Evolutionary conservation across 2,113 vertebrate genomes (phyloP), one percentile per base, ranked within the genome.

Genomic region (Phalacrocorax aristotelis): DNA sequence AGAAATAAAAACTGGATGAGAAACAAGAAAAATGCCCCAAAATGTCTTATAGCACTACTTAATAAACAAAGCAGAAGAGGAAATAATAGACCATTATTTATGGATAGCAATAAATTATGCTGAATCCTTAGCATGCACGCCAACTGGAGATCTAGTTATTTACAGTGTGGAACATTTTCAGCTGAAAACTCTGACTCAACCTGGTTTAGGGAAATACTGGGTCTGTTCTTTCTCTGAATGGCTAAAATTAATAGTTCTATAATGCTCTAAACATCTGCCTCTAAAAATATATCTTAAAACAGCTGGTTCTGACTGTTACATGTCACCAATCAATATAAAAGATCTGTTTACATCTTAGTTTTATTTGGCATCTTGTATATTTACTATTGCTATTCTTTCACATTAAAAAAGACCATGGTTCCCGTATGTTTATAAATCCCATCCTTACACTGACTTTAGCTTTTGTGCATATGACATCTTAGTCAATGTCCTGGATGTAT

Each of bases 91-190:
- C 36, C 4, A 10, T 38, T 55, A 21, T n/a, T 57, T 46, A 23
- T 23, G 16, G 10, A 13, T 44, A 60, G 25, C n/a, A 36, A 40
- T 68, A 64, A 36, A 72, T 38, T 48, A 27, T 36, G 18, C 11
- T 51, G 21, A 55, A 38, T 29, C 29, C 11, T 52, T 34, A 61
- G 15, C 49, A 42, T 1, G 1, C 25, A 27, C 0, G 1, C 13
- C 51, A 66, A 17, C 27, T 68, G 14, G 61, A 76, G 27, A 36
- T 44, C 52, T 54, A 34, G 21, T 60, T 89, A 42, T 11, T 26
- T 29, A 10, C 5, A 60, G 14, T 10, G 22, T 49, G 21, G 30
- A 82, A 44, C 4, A 13, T 5, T 66, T n/a, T 82, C 11, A 42
- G 6, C 32, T 17, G 26, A 52, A 49, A 60, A 46, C 8, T 65